A percentile compares a stretch with the other conserved stretches of the same genome.
These are phyloP conservation scores for Lerema accius DNA, from an alignment of 1,140 invertebrate genomes.

Conservation along the genomic window DNA sequence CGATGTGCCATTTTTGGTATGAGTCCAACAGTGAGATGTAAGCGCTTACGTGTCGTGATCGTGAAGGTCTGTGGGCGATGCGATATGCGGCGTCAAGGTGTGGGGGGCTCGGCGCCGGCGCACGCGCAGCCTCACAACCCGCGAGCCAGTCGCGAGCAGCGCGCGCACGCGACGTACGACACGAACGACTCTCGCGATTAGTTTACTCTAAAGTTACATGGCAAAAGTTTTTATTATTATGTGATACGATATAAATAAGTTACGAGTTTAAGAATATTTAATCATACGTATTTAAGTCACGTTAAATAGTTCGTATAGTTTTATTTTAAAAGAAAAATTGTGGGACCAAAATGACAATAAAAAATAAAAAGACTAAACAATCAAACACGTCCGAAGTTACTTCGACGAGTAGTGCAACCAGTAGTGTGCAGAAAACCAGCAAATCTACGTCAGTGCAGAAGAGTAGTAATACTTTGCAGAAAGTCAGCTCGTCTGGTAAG, in stretches of 20 bases:
- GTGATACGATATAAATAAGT: conserved; percentile 58
- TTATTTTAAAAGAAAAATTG: conserved; percentile 45
- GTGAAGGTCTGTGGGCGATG: conserved; percentile 71
- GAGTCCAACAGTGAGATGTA: conserved; percentile 69
- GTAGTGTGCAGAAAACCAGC: conserved; percentile 72
- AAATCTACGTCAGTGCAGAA: conserved; percentile 69
- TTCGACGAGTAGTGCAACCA: conserved; percentile 70
- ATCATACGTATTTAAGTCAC: conserved; percentile 61
- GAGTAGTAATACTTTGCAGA: conserved; percentile 73
- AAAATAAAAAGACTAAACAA: conserved; percentile 82
- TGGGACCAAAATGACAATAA: conserved; percentile 79
- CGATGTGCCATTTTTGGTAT: conserved; percentile 75
- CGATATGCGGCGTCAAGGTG: conserved; percentile 59
- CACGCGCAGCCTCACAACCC: conserved; percentile 62
- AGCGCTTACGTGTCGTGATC: conserved; percentile 79
- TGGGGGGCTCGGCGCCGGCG: conserved; percentile 47
- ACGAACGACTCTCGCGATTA: conserved; percentile 80
- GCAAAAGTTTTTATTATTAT: conserved; percentile 70
- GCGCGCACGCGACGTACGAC: conserved; percentile 71
- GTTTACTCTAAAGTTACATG: conserved; percentile 59
- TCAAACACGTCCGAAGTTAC: conserved; percentile 69
- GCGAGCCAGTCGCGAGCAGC: conserved; percentile 69
- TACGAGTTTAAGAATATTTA: conserved; percentile 59
- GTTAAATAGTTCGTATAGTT: conserved; percentile 48
- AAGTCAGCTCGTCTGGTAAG: conserved; percentile 78